Evolutionary conservation across 2,113 vertebrate species (phyloP), one percentile per base, ranked within the genome.

Genomic region (Gallinago jamesoni): DNA sequence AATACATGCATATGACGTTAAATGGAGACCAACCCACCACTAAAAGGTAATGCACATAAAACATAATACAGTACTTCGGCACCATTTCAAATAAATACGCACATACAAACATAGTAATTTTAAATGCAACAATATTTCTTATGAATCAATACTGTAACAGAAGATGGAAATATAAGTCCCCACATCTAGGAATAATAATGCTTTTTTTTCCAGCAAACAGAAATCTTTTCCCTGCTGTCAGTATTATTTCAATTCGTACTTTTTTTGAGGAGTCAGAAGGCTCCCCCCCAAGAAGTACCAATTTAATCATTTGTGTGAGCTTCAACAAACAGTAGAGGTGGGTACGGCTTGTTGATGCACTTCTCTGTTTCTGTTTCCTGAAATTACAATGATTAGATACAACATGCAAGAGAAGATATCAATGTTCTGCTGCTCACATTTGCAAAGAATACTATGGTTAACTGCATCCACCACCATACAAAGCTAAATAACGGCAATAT

Each of bases 11-110:
- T 98, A 98, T 98, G 98, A 99, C 96, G 93, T 99, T 98, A 98
- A 98, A 98, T 98, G 98, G 98, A 98, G 98, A 99, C 98, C 98
- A 98, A 98, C 98, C 98, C 98, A 98, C 98, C 98, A 98, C 98
- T 98, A 99, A 98, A 97, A 98, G 98, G 97, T 98, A 99, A 99
- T 99, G 98, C 98, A 99, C 99, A 99, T 98, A 98, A 98, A 98
- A 98, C 95, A 98, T 98, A 98, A 98, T 99, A 99, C 99, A 99
- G 99, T 99, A 99, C 99, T 98, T 98, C 90, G 98, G 99, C 98
- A 98, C 97, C 27, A 97, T 98, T 98, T 99, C 98, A 99, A 99
- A 99, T 99, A 99, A 99, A 99, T 99, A 99, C 98, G 98, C 99
- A 99, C 98, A 96, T 98, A 99, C 98, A 98, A 98, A 98, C 99